phyloP scores from a whole-genome alignment of 2,797 vertebrate species.

The Sebastes baramenuke region DNA sequence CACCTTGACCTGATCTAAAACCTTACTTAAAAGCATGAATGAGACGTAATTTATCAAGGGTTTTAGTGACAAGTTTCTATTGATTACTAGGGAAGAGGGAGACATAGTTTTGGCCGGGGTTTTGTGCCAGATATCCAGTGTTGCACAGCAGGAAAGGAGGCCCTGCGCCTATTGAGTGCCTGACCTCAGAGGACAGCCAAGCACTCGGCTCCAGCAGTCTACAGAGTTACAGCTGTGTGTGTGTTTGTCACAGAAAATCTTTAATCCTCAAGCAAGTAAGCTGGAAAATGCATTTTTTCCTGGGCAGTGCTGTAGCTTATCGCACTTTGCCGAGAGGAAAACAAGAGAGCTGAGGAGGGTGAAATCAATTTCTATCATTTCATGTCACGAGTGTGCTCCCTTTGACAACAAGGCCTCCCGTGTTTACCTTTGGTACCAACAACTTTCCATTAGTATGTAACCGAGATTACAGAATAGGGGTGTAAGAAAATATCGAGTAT shows the following conservation, averaged over 20 bases:
- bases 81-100: conserved; percentile 21
- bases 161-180: conserved; percentile 54
- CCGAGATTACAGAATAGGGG: conserved; percentile 17
- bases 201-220: conserved; percentile 46
- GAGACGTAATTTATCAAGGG: not conserved
- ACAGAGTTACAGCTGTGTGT: conserved; percentile 69
- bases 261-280: conserved; percentile 2
- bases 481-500: not conserved
- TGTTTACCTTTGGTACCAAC: conserved; percentile 24
- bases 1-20: not conserved
- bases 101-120: conserved; percentile 17
- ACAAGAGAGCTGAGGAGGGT: not conserved
- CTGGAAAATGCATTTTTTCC: not conserved
- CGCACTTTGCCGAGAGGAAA: not conserved
- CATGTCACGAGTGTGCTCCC: not conserved
- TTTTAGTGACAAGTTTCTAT: conserved; percentile 3
- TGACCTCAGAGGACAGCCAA: conserved; percentile 66
- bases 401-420: not conserved
- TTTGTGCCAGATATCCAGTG: conserved; percentile 64
- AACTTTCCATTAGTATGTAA: conserved; percentile 11
- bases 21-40: not conserved
- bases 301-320: not conserved
- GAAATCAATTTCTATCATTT: conserved; percentile 2
- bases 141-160: conserved; percentile 67
- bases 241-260: conserved; percentile 39